A percentile compares a stretch with the other conserved stretches of the same genome.
Evolutionary conservation across 2,113 vertebrate species (phyloP).

Genomic region (Himantopus leucocephalus): DNA sequence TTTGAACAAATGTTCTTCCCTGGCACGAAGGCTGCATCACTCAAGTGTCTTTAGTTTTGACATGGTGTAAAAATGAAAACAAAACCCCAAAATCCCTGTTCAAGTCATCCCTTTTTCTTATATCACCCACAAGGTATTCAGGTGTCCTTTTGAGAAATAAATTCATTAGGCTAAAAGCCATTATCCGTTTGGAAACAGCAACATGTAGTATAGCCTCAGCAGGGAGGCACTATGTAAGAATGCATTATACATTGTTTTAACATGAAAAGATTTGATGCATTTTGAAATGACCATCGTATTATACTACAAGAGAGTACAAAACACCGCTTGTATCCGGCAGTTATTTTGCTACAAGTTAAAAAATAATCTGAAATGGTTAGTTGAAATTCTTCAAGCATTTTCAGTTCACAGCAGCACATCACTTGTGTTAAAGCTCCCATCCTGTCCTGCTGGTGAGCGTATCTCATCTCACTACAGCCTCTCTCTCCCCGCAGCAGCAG

Average conservation of each 20-base stretch:
- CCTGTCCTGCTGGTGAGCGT: background rate
- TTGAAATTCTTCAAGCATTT: background rate
- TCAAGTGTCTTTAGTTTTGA: background rate
- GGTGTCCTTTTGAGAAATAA: background rate
- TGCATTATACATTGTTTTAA: background rate
- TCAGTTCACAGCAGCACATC: background rate
- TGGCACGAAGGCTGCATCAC: background rate
- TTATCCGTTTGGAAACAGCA: background rate
- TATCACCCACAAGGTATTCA: background rate
- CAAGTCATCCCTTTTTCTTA: background rate
- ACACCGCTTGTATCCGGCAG: background rate
- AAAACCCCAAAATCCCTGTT: background rate
- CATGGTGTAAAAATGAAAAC: background rate
- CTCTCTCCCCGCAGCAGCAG: background rate
- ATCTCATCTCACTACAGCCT: background rate
- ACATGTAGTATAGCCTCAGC: background rate
- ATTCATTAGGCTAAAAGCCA: background rate
- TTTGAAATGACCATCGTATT: background rate
- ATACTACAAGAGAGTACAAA: background rate
- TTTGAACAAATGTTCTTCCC: background rate
- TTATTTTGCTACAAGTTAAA: background rate
- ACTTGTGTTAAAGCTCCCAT: background rate
- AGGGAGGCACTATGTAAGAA: background rate
- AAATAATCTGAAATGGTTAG: background rate
- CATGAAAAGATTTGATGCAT: background rate